Base-by-base conservation (phyloP, 2,797 vertebrate species). In the Myotis findleyi region DNA sequence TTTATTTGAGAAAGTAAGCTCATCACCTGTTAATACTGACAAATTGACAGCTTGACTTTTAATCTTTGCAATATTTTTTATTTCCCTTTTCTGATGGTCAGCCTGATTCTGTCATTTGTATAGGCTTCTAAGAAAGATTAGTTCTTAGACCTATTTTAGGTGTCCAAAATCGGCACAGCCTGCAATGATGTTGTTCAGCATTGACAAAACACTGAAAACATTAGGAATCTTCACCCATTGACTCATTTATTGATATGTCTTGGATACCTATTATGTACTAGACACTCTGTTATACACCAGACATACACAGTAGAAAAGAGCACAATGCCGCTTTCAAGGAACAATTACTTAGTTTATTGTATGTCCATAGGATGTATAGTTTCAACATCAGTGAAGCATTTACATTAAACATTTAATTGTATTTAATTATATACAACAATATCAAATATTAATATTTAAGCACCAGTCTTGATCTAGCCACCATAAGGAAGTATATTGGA, bases 1-100 rank as follows among this genome's bases (percentile, higher is more conserved):
- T 91, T 92, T 62, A 85, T 85, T 81, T 71, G 68, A 75, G 23
- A 83, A 91, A 86, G 80, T 62, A 87, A 83, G 18, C n/a, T n/a
- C 53, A 53, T 66, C 18, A 88, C 30, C 59, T 73, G 11, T 72
- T 72, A 83, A 69, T 77, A 66, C 9, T 77, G 25, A 84, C 6
- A 79, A 21, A 90, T 21, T 25, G 27, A 88, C 30, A 83, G 30
- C 4, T 47, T 68, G 36, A 85, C 33, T 87, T 73, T 5, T 83
- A 57, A 6, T 59, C 41, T 94, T 92, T 73, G 73, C 3, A 11
- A 38, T 79, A 44, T 36, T 38, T 84, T 94, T 91, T 53, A n/a
- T 91, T 96, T 80, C 25, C 85, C 6, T 18, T 25, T 89, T 84
- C n/a, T 82, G 62, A 79, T 90, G 55, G 27, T 93, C 18, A 68